Percentiles rank a stretch among this genome's conserved stretches.
phyloP scores from a whole-genome alignment of 30 jellyfish, hydroid and myxozoan genomes.

The Turritopsis dohrnii region DNA sequence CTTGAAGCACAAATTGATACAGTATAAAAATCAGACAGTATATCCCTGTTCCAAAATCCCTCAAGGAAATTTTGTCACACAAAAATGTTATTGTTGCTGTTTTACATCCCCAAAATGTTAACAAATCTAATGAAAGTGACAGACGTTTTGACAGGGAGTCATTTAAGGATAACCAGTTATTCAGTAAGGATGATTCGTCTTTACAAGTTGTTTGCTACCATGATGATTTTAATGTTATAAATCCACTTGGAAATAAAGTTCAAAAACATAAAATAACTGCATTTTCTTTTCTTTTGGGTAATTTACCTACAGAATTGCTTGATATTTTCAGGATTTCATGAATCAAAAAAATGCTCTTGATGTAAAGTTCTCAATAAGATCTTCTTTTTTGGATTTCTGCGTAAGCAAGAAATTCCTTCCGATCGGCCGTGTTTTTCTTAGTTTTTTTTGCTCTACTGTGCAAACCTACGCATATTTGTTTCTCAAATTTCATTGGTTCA shows the following conservation, averaged over 20 bases:
- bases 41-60: neutral
- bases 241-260: neutral
- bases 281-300: neutral
- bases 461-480: too few species aligned
- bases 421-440: too few species aligned
- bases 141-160: neutral
- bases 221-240: neutral
- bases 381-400: too few species aligned
- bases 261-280: neutral
- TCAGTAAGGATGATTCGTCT: neutral
- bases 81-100: slow-evolving; percentile 1
- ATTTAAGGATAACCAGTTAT: neutral
- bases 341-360: too few species aligned
- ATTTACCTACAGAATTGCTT: neutral
- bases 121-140: neutral
- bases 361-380: too few species aligned
- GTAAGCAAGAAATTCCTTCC: too few species aligned
- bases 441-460: too few species aligned
- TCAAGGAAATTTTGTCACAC: neutral
- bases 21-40: too few species aligned
- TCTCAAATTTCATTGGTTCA: too few species aligned
- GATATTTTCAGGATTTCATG: too few species aligned
- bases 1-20: too few species aligned
- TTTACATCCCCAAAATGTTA: neutral
- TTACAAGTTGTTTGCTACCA: neutral